Base-by-base conservation (phyloP, 2,113 vertebrate genomes). In the Cariama cristata region DNA sequence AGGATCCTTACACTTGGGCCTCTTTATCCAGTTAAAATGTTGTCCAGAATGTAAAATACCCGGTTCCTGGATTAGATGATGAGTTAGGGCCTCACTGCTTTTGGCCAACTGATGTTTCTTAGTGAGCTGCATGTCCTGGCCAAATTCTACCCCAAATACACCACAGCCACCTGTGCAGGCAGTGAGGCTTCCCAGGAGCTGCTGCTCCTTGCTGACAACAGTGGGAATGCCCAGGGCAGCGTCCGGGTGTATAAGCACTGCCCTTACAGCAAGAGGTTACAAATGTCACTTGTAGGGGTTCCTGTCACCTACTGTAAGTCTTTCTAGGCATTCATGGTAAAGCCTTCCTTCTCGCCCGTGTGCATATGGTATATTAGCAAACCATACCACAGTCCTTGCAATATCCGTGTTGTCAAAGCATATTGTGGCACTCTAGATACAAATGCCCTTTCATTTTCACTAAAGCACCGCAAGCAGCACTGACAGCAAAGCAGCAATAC, bases 401-500 rank as follows among this genome's bases (percentile, higher is more conserved):
- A 30, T 45, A 50, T 63, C 55, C 40, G 1, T 63, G 81, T 90
- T 96, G 69, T 96, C 81, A 96, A 72, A 97, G 68, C 91, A 66
- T n/a, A 73, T 87, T 72, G 95, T 81, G 88, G 67, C 72, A 66
- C 71, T 81, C 13, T 4, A 96, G 89, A 56, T 93, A 95, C 68
- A 96, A 97, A 94, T 86, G 90, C 90, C 96, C 96, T 97, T 98
- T 98, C 86, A 89, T 98, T 97, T 96, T 95, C 96, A 58, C 86
- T 47, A 84, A 92, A 62, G 35, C 93, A 82, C 91, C 35, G n/a
- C 91, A 83, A 94, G 87, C 94, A 16, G 40, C 82, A 16, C 86
- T 98, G 98, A 98, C 98, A 98, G 96, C 95, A 94, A 87, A 98
- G 96, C 88, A 79, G 86, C 75, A 94, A 93, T 96, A 88, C 14